phyloP scores from a whole-genome alignment of 1,140 invertebrate genomes.

The Trypoxylus dichotomus region DNA sequence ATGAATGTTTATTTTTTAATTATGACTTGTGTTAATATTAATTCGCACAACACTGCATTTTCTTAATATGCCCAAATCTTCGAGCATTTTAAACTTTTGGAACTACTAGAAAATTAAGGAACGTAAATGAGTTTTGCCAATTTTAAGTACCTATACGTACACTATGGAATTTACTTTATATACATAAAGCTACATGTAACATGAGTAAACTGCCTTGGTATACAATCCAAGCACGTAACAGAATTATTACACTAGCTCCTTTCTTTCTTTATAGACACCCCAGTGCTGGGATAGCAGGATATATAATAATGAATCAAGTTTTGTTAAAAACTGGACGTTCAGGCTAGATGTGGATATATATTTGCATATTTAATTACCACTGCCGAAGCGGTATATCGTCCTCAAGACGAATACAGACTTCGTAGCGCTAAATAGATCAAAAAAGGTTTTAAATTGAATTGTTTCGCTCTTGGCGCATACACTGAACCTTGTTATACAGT shows the following conservation, averaged over 20 bases:
- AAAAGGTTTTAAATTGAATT: conserved; percentile 12
- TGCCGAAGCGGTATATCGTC: neutral
- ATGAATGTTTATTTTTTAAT: no score
- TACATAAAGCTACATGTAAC: no score
- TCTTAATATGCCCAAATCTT: no score
- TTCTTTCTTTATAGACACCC: neutral
- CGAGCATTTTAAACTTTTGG: no score
- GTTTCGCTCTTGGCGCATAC: conserved; percentile 10
- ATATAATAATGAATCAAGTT: conserved; percentile 9
- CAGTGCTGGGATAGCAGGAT: neutral
- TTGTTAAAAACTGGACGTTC: neutral
- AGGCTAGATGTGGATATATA: neutral
- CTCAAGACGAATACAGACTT: neutral
- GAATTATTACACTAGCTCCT: neutral
- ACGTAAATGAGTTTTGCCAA: no score
- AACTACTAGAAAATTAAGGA: no score
- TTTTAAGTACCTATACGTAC: no score
- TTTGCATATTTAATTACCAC: conserved; percentile 16
- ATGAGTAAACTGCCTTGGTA: neutral
- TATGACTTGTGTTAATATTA: no score
- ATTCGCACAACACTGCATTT: no score
- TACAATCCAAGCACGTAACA: neutral
- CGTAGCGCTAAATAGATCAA: neutral
- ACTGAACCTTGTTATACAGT: conserved; percentile 12
- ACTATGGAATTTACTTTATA: no score